These are phyloP conservation scores for Lipotes vexillifer DNA, from an alignment of 2,113 vertebrate species.

Conservation along the genomic window DNA sequence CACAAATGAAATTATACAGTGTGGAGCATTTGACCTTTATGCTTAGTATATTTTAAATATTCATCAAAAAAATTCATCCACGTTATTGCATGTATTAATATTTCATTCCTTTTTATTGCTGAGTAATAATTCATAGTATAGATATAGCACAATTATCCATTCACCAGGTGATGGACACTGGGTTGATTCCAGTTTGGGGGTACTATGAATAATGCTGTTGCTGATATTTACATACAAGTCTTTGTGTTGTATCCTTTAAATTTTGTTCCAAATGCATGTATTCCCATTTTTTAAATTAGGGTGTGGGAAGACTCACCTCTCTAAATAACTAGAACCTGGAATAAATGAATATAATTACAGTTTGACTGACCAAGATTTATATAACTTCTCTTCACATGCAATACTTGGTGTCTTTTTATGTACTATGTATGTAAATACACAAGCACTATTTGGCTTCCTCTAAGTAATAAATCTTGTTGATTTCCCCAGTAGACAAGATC, in stretches of 20 bases:
- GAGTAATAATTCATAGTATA: neutral
- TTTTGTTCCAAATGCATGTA: slow-evolving; percentile 27
- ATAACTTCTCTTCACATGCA: slow-evolving; percentile 14
- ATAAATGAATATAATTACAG: slow-evolving; percentile 58
- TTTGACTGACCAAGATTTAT: slow-evolving; percentile 18
- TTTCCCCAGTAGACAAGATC: slow-evolving; percentile 3
- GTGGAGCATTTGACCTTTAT: neutral
- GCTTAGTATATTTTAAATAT: neutral
- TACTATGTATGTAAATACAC: neutral
- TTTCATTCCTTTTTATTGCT: neutral
- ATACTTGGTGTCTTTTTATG: neutral
- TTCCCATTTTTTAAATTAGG: slow-evolving; percentile 25
- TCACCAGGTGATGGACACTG: neutral
- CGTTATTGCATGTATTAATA: neutral
- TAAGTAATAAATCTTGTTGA: slow-evolving; percentile 5
- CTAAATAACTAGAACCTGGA: slow-evolving; percentile 35
- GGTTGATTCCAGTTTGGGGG: neutral
- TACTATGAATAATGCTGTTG: neutral
- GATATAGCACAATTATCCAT: neutral
- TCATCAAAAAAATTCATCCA: neutral
- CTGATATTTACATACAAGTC: neutral
- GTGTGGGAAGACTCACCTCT: slow-evolving; percentile 32
- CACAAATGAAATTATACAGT: neutral
- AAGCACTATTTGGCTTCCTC: slow-evolving; percentile 8
- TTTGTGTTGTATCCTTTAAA: slow-evolving; percentile 31